Conservation (phyloP, 2,797 vertebrate genomes). For the Chelonia mydas region DNA sequence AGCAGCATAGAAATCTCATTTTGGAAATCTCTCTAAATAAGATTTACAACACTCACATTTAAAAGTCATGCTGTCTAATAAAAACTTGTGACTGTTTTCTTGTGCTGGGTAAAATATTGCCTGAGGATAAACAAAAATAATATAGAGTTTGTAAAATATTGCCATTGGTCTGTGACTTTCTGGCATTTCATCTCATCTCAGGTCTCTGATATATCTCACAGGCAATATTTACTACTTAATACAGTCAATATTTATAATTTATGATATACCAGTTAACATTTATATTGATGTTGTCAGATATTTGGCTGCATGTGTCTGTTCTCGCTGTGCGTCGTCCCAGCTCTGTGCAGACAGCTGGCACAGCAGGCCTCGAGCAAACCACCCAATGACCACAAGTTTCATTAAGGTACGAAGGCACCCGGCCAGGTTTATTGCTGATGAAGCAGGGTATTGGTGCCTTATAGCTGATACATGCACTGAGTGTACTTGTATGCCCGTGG, state of each 20-base stretch:
- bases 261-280: constrained; percentile 13
- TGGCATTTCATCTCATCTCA: not conserved
- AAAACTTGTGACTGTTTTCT: not conserved
- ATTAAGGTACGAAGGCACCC: too few species aligned
- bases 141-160: constrained; percentile 29
- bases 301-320: too few species aligned
- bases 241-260: constrained; percentile 21
- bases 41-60: constrained; percentile 35
- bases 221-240: constrained; percentile 32
- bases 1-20: constrained; percentile 16
- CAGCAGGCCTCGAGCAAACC: too few species aligned
- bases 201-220: not conserved
- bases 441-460: too few species aligned
- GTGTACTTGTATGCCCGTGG: too few species aligned
- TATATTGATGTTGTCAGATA: not conserved
- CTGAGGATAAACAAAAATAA: constrained; percentile 33
- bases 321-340: too few species aligned
- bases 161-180: not conserved
- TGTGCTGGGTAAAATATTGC: not conserved
- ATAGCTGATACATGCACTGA: too few species aligned
- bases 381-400: too few species aligned
- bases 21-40: constrained; percentile 16
- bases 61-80: constrained; percentile 29
- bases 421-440: too few species aligned
- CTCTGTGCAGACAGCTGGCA: too few species aligned